Conservation (phyloP, 2,888 invertebrate genomes). For the Escarpia spicata region DNA sequence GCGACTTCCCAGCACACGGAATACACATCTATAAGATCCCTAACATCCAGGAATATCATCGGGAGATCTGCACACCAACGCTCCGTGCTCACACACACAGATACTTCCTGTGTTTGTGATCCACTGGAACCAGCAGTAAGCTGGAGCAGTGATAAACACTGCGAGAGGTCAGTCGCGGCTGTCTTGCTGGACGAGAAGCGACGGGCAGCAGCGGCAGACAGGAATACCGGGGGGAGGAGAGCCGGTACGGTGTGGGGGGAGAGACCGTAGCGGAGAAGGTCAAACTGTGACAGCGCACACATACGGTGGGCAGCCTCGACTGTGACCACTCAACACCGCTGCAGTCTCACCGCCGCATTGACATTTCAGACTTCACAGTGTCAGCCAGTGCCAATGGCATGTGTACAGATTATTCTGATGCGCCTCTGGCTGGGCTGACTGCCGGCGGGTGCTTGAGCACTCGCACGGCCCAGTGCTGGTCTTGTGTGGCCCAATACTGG, state of each 20-base stretch:
- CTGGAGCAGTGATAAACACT: not conserved
- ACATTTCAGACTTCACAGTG: not conserved
- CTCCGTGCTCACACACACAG: too few species aligned
- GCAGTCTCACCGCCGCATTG: not conserved
- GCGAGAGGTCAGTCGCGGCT: not conserved
- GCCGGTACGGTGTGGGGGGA: not conserved
- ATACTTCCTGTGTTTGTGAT: too few species aligned
- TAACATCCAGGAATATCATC: not conserved
- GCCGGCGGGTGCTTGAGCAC: not conserved
- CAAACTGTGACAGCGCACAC: not conserved
- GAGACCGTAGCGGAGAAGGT: not conserved
- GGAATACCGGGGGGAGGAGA: not conserved
- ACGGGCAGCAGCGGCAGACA: not conserved
- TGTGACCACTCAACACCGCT: not conserved
- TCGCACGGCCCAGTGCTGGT: not conserved
- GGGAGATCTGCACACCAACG: not conserved
- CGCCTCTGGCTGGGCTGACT: not conserved
- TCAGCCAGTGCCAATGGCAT: not conserved
- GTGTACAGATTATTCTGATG: conserved; percentile 12
- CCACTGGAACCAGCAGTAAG: not conserved
- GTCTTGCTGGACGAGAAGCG: not conserved
- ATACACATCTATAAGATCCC: not conserved
- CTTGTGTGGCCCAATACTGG: not conserved
- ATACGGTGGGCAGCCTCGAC: not conserved
- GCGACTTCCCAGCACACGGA: not conserved